These are phyloP conservation scores for Hololepta plana DNA, from an alignment of 2,888 invertebrate genomes.

Conservation along the genomic window DNA sequence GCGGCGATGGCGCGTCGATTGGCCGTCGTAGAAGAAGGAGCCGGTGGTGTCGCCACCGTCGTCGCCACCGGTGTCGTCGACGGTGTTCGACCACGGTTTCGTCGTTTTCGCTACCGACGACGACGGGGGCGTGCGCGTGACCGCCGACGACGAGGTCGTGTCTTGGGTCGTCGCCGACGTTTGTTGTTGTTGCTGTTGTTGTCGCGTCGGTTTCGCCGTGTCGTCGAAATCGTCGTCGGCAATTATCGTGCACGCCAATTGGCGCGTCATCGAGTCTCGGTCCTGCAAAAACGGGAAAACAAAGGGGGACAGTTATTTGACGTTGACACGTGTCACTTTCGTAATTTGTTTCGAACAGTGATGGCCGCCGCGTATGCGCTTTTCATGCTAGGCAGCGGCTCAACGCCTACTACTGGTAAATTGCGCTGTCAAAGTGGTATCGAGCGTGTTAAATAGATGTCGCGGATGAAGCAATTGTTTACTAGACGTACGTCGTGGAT, in stretches of 20 bases:
- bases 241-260: conserved; percentile 37
- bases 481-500: too few species aligned
- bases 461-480: too few species aligned
- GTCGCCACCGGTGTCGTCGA: conserved; percentile 21
- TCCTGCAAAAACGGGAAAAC: conserved; percentile 35
- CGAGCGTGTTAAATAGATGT: too few species aligned
- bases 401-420: too few species aligned
- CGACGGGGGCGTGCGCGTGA: conserved; percentile 9
- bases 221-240: conserved; percentile 24
- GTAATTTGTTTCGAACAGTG: too few species aligned
- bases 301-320: too few species aligned
- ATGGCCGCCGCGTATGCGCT: too few species aligned
- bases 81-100: conserved; percentile 24
- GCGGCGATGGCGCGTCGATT: conserved; percentile 25
- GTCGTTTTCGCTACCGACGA: conserved; percentile 13
- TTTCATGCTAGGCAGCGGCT: too few species aligned
- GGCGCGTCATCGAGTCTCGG: conserved; percentile 38
- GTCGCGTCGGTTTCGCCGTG: conserved; percentile 13
- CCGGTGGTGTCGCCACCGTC: too few species aligned
- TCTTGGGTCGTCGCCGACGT: conserved; percentile 10
- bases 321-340: too few species aligned
- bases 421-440: too few species aligned
- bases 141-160: conserved; percentile 8
- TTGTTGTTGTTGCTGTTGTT: conserved; percentile 9
- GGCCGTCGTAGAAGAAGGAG: too few species aligned